These are phyloP conservation scores for Melipona bicolor DNA, from an alignment of 2,888 invertebrate genomes.

Conservation along the genomic window DNA sequence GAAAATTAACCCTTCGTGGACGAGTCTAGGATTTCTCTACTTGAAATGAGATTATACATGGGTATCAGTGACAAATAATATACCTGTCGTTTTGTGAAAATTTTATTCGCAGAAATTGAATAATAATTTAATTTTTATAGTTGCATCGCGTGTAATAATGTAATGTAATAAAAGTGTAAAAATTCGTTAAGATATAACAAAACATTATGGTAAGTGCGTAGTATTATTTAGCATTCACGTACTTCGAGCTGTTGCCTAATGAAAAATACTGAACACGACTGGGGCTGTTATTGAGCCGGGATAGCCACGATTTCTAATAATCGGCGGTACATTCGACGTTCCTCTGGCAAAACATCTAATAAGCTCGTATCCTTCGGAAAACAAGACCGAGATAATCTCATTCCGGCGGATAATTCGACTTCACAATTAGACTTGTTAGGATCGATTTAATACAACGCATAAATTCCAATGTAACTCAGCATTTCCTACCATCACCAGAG, in stretches of 20 bases:
- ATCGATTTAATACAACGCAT: constrained; percentile 22
- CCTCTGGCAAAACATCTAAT: background rate
- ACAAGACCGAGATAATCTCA: constrained; percentile 6
- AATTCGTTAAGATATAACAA: background rate
- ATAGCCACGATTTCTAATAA: constrained; percentile 1
- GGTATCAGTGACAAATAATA: too few species aligned
- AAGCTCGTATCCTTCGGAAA: constrained; percentile 3
- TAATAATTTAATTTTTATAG: too few species aligned
- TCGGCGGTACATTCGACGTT: background rate
- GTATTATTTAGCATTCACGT: background rate
- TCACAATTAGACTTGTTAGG: constrained; percentile 20
- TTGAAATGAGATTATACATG: too few species aligned
- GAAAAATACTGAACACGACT: background rate
- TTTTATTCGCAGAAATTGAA: too few species aligned
- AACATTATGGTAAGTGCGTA: background rate
- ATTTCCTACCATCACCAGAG: constrained; percentile 4
- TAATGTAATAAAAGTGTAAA: background rate
- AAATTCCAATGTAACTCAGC: constrained; percentile 25
- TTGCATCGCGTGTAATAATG: too few species aligned
- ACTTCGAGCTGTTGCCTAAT: background rate
- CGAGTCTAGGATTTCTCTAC: too few species aligned
- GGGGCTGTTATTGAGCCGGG: background rate
- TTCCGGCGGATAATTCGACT: constrained; percentile 15
- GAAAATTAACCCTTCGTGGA: too few species aligned
- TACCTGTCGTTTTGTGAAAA: too few species aligned